phyloP scores from a whole-genome alignment of 2,113 vertebrate genomes.

The Okapia johnstoni region DNA sequence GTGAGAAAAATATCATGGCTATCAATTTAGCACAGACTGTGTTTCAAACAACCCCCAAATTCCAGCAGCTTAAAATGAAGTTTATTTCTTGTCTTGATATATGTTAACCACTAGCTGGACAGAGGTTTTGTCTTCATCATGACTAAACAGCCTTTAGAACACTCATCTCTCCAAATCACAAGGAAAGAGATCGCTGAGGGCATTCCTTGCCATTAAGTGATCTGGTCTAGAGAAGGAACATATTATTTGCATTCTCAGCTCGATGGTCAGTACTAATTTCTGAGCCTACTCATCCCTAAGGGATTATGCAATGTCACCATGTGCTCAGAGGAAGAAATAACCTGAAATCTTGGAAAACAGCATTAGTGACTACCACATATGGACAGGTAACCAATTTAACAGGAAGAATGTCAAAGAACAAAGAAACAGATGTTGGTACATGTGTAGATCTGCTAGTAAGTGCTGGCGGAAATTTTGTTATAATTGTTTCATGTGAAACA shows the following conservation, averaged over 20 bases:
- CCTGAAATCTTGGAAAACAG: not conserved
- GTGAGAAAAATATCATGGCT: not conserved
- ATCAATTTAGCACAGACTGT: not conserved
- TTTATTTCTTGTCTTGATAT: not conserved
- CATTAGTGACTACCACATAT: not conserved
- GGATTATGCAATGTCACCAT: too few relatives aligned
- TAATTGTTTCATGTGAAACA: not conserved
- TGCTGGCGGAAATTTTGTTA: not conserved
- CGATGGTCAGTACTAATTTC: not conserved
- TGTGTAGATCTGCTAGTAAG: not conserved
- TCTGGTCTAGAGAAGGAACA: not conserved
- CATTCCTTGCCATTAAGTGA: not conserved
- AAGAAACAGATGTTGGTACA: not conserved
- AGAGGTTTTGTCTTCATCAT: not conserved
- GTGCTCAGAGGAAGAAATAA: not conserved
- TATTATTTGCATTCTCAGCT: not conserved
- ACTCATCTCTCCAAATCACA: not conserved
- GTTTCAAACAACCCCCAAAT: not conserved
- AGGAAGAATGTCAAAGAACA: not conserved
- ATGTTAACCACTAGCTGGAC: not conserved
- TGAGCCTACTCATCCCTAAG: not conserved
- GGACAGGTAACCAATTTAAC: not conserved
- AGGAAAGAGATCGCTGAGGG: not conserved
- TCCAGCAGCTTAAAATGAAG: not conserved
- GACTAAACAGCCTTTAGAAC: not conserved